These are phyloP conservation scores for Platyura marginata DNA, from an alignment of 1,140 invertebrate genomes.

Conservation along the genomic window DNA sequence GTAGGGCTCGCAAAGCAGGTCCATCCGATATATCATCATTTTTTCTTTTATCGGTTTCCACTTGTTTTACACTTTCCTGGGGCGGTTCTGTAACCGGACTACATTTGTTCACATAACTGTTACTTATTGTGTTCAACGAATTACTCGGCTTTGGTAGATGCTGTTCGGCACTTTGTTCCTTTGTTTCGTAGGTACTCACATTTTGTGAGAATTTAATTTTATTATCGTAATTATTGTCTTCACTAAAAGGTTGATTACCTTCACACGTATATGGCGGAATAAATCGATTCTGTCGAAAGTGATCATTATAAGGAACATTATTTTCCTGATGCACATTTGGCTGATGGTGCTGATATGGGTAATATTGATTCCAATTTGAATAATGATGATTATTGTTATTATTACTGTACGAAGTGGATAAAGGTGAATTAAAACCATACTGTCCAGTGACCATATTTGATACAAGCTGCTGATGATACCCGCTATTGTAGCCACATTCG, in stretches of 20 bases:
- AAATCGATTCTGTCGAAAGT: not conserved
- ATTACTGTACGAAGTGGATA: too few relatives aligned
- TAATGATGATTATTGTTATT: not conserved
- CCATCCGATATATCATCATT: conserved; percentile 15
- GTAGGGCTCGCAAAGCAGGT: conserved; percentile 26
- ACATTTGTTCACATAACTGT: too few relatives aligned
- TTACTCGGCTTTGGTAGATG: not conserved
- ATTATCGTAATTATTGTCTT: not conserved
- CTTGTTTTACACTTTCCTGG: not conserved
- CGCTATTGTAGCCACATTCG: not conserved
- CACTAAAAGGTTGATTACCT: not conserved
- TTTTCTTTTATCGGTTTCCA: not conserved
- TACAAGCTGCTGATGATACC: not conserved
- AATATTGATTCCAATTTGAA: not conserved
- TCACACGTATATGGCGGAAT: not conserved
- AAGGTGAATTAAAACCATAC: too few relatives aligned
- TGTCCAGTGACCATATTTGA: not conserved
- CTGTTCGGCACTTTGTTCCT: not conserved
- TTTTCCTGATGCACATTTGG: not conserved
- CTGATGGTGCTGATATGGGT: not conserved
- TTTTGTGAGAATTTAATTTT: not conserved
- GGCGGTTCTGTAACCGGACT: too few relatives aligned
- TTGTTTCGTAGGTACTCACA: not conserved
- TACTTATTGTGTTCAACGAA: too few relatives aligned
- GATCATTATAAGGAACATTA: not conserved